Conservation (phyloP, 2,797 vertebrate species). For the Poeciliopsis infans region DNA sequence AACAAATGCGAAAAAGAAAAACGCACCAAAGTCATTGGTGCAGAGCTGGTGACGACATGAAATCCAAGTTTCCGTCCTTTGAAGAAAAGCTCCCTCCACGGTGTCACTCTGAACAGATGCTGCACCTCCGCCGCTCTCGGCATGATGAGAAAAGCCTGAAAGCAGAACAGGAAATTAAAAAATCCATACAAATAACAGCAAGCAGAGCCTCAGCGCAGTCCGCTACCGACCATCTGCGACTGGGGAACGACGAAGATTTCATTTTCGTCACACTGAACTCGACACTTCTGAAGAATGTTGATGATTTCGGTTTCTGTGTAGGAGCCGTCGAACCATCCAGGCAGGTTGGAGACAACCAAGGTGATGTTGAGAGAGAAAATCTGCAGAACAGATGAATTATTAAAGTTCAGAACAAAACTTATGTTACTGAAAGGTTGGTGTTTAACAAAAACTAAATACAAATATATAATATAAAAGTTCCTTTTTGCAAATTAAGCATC, state of each 20-base stretch:
- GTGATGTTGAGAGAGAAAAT: accelerated
- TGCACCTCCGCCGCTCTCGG: accelerated
- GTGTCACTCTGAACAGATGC: accelerated
- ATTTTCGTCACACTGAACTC: not conserved
- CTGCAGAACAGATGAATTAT: constrained; percentile 11
- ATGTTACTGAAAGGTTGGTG: not conserved
- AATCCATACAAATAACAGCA: too few species aligned
- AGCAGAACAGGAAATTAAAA: not conserved
- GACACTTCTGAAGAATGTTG: constrained; percentile 7
- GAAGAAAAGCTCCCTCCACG: accelerated
- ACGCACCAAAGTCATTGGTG: not conserved
- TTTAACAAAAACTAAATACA: not conserved
- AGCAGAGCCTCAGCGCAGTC: not conserved
- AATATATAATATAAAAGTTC: not conserved
- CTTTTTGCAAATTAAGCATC: not conserved
- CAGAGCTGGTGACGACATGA: accelerated
- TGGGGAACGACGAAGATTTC: constrained; percentile 45
- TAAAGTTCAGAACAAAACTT: not conserved
- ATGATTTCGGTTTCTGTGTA: constrained; percentile 49
- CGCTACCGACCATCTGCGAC: constrained; percentile 28
- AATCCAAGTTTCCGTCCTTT: accelerated
- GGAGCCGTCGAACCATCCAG: accelerated
- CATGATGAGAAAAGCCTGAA: constrained; percentile 46
- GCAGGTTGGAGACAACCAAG: constrained; percentile 36
- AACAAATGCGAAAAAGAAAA: too few species aligned